Conservation (phyloP, 2,113 vertebrate species). For the Corydoras sp. region DNA sequence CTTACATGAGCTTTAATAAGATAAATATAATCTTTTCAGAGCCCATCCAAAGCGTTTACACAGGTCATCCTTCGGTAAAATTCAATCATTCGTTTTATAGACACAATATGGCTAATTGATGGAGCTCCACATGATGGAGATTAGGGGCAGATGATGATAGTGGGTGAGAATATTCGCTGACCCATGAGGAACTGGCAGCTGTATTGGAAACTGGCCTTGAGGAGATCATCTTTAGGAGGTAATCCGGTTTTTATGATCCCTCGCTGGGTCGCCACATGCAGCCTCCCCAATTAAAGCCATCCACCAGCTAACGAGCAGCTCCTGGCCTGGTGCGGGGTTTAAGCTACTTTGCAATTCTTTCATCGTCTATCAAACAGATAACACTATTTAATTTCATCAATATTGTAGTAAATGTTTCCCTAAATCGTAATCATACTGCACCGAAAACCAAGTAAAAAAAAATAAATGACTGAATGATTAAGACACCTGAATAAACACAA, state of each 20-base stretch:
- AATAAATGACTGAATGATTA: no score
- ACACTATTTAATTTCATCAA: no score
- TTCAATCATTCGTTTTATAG: constrained; percentile 25
- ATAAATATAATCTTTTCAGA: no score
- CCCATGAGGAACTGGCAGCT: constrained; percentile 59
- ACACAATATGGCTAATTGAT: constrained; percentile 8
- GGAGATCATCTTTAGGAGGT: constrained; percentile 54
- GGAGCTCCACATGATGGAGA: constrained; percentile 54
- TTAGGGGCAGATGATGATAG: constrained; percentile 37
- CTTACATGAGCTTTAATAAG: no score
- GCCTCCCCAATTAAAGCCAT: constrained; percentile 19
- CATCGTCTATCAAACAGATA: no score
- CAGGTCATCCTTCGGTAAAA: neutral
- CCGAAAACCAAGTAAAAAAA: no score
- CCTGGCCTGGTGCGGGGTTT: no score
- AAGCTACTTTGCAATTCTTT: no score
- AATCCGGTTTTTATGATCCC: constrained; percentile 60
- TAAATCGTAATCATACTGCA: no score
- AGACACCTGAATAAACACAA: no score
- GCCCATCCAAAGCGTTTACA: no score
- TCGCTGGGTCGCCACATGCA: constrained; percentile 12
- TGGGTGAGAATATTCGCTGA: constrained; percentile 52
- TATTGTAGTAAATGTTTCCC: no score
- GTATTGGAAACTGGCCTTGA: constrained; percentile 60
- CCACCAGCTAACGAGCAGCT: constrained; percentile 19